Percentiles rank a stretch among this genome's conserved stretches.
These are phyloP conservation scores for Enteromius radiatus DNA, from an alignment of 2,797 vertebrate species.

Conservation along the genomic window DNA sequence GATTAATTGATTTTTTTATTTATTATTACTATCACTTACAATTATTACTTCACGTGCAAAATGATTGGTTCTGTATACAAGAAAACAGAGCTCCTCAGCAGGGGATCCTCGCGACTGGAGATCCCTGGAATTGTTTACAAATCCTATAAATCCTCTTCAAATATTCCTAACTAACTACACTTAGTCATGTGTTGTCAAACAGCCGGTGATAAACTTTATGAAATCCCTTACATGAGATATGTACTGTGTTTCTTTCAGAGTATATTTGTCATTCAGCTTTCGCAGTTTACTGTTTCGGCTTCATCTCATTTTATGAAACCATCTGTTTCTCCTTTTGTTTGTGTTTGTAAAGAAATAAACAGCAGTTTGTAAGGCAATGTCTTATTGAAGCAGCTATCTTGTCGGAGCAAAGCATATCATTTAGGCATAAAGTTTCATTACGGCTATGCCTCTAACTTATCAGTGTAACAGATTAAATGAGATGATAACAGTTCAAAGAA, in stretches of 20 bases:
- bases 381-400: constrained; percentile 62
- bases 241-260: constrained; percentile 27
- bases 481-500: constrained; percentile 60
- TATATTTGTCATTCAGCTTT: constrained; percentile 20
- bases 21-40: neutral
- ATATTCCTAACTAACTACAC: constrained; percentile 66
- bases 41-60: neutral
- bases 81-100: neutral
- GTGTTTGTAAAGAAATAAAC: constrained; percentile 50
- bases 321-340: constrained; percentile 42
- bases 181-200: constrained; percentile 67
- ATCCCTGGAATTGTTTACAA: neutral
- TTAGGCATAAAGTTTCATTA: constrained; percentile 67
- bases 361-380: constrained; percentile 56
- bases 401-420: constrained; percentile 62
- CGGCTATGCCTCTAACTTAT: constrained; percentile 55
- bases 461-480: constrained; percentile 56
- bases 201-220: constrained; percentile 37
- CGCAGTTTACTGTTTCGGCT: constrained; percentile 5
- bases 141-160: constrained; percentile 34
- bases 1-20: too few species aligned
- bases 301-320: constrained; percentile 40
- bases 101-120: neutral
- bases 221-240: constrained; percentile 69
- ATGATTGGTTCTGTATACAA: neutral